A percentile compares a stretch with the other conserved stretches of the same genome.
Conservation (phyloP, 2,888 invertebrate genomes). For the Flabesymbios commensalis region DNA sequence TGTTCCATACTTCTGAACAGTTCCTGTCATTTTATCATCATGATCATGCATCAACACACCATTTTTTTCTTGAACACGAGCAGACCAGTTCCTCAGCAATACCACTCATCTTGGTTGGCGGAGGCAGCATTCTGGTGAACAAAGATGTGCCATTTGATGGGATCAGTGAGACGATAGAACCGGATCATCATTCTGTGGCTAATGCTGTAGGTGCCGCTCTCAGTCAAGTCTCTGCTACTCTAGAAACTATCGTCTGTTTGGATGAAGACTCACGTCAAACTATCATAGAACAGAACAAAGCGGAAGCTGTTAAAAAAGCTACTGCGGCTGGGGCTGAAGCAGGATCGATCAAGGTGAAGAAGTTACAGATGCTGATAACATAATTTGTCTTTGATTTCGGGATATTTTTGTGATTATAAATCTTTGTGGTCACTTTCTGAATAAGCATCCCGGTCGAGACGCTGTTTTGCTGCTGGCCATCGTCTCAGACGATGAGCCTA, state of each 20-base stretch:
- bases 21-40: no score
- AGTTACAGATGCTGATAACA: no score
- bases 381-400: no score
- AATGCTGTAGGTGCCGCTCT: constrained; percentile 59
- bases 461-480: no score
- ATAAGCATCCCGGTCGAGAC: no score
- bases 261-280: constrained; percentile 30
- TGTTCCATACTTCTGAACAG: no score
- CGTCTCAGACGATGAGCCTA: no score
- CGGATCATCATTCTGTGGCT: constrained; percentile 42
- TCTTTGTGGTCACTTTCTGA: no score
- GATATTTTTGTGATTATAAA: no score
- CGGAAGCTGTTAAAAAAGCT: constrained; percentile 5
- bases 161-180: constrained; percentile 16
- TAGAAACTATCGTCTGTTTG: constrained; percentile 44
- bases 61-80: no score
- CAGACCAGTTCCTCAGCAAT: constrained; percentile 38
- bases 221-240: constrained; percentile 46
- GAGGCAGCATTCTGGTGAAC: constrained; percentile 49
- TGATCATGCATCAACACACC: no score
- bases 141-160: constrained; percentile 11
- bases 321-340: constrained; percentile 20
- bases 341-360: constrained; percentile 11
- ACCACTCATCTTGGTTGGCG: constrained; percentile 52
- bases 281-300: constrained; percentile 13